phyloP scores from a whole-genome alignment of 2,113 vertebrate species.

The Elaphurus davidianus region DNA sequence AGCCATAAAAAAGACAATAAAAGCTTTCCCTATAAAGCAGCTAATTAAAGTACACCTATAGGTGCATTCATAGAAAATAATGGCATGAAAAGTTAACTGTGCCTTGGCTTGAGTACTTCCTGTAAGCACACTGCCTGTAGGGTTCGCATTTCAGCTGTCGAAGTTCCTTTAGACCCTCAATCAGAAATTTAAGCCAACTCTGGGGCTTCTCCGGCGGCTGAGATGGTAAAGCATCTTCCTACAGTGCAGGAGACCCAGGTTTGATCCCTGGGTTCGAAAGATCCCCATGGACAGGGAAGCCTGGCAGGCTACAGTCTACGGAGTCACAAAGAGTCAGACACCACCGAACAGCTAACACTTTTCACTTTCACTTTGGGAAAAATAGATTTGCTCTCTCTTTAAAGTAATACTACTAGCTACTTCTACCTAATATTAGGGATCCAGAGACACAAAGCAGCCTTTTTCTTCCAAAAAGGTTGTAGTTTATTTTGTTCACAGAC shows the following conservation, averaged over 20 bases:
- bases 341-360: neutral
- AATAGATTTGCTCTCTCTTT: neutral
- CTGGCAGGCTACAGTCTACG: neutral
- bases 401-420: neutral
- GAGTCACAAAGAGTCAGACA: neutral
- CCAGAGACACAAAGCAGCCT: neutral
- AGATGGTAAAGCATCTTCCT: neutral
- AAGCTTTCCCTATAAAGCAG: neutral
- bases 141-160: neutral
- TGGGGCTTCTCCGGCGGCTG: neutral
- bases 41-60: constrained; percentile 17
- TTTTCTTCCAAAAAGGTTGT: constrained; percentile 21
- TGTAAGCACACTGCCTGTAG: neutral
- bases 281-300: neutral
- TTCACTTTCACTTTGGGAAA: neutral
- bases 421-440: neutral
- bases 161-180: neutral
- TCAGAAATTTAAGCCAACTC: neutral
- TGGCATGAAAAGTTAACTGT: constrained; percentile 18
- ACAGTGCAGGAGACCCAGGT: neutral
- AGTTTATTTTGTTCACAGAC: neutral
- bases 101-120: neutral
- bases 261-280: neutral
- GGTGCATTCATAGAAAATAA: constrained; percentile 23
- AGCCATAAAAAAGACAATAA: neutral